phyloP scores from a whole-genome alignment of 2,888 invertebrate genomes.

The Margaritifera margaritifera region DNA sequence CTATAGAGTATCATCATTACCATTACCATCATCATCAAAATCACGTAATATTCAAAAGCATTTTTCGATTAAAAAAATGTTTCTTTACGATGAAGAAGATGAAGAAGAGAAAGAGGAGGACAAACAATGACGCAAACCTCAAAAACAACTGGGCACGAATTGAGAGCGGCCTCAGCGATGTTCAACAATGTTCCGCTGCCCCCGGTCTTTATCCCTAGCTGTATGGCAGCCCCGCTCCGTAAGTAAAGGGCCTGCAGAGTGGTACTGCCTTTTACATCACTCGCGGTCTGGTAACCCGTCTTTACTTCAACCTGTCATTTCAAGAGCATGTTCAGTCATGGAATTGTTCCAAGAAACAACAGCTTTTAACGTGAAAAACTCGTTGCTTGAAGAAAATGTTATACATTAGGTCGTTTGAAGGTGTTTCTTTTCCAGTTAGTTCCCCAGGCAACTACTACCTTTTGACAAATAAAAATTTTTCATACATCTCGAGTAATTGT shows the following conservation, averaged over 20 bases:
- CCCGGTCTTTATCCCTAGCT: conserved; percentile 27
- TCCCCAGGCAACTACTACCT: no score
- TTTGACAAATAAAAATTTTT: no score
- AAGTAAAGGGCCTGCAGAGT: conserved; percentile 32
- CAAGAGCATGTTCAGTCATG: not conserved
- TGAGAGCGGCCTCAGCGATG: conserved; percentile 44
- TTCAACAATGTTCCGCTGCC: conserved; percentile 30
- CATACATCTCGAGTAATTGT: no score
- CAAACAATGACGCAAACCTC: conserved; percentile 31
- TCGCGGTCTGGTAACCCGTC: conserved; percentile 32
- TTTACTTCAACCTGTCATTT: conserved; percentile 28
- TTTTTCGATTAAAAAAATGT: no score
- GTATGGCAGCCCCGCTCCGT: conserved; percentile 41
- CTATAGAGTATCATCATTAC: no score
- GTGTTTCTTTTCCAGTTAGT: no score
- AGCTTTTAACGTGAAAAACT: conserved; percentile 4
- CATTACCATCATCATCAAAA: no score
- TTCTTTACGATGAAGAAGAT: no score
- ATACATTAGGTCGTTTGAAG: no score
- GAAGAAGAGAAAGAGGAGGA: no score
- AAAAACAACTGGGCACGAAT: conserved; percentile 46
- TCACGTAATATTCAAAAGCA: no score
- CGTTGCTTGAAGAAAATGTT: not conserved
- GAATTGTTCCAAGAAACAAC: conserved; percentile 1
- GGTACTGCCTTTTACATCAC: conserved; percentile 18